These are phyloP conservation scores for Zaprionus africanus DNA, from an alignment of 1,140 invertebrate species.

Conservation along the genomic window DNA sequence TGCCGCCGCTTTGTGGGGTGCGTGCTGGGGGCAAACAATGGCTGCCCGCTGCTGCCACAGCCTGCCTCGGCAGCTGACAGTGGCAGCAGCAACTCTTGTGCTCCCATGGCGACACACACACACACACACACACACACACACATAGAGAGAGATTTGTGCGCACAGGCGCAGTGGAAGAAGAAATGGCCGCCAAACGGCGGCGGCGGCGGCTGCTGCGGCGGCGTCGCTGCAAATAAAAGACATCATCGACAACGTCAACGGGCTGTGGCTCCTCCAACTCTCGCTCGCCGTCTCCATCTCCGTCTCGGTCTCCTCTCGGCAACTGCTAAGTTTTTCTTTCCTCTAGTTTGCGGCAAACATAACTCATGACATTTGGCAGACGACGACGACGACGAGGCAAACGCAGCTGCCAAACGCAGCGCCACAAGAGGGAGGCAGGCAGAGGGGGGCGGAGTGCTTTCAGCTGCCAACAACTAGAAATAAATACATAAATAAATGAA, in stretches of 20 bases:
- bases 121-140: conserved; percentile 11
- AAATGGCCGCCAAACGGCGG: conserved; percentile 67
- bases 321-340: conserved; percentile 39
- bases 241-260: conserved; percentile 34
- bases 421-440: conserved; percentile 10
- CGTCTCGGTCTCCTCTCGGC: conserved; percentile 3
- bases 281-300: background rate
- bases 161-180: conserved; percentile 75
- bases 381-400: conserved; percentile 27
- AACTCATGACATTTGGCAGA: conserved; percentile 74
- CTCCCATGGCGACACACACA: conserved; percentile 59
- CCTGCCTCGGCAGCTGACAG: conserved; percentile 51
- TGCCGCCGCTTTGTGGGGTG: conserved; percentile 38
- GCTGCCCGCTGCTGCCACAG: conserved; percentile 45
- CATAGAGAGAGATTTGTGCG: conserved; percentile 56
- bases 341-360: conserved; percentile 54
- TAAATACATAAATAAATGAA: conserved; percentile 68
- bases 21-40: conserved; percentile 71
- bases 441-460: background rate
- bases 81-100: conserved; percentile 63
- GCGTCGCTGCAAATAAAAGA: conserved; percentile 40
- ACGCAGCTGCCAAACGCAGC: conserved; percentile 70
- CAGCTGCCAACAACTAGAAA: conserved; percentile 56
- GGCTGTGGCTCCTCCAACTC: conserved; percentile 4
- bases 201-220: background rate